Evolutionary conservation across 2,888 invertebrate genomes (phyloP).

Genomic region (Creontiades dilutus): DNA sequence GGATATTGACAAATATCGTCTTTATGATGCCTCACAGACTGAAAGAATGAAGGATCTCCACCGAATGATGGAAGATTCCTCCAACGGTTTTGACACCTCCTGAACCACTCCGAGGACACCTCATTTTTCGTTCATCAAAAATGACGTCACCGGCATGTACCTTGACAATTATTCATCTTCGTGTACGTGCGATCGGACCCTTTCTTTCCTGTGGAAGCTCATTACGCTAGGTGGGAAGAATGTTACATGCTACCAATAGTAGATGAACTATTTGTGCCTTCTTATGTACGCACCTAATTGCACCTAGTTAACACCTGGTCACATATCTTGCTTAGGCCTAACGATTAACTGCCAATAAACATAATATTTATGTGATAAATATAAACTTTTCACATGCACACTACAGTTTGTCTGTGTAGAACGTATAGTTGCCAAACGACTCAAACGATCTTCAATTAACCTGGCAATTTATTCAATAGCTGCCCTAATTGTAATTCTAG

Average conservation of each 20-base stretch:
- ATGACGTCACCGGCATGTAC: background rate
- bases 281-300: too few relatives aligned
- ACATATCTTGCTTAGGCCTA: too few relatives aligned
- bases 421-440: too few relatives aligned
- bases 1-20: background rate
- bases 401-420: too few relatives aligned
- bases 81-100: constrained; percentile 35
- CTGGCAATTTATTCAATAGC: too few relatives aligned
- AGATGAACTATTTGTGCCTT: too few relatives aligned
- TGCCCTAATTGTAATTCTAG: too few relatives aligned
- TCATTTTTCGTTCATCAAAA: background rate
- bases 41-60: constrained; percentile 33
- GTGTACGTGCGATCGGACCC: background rate
- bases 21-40: background rate
- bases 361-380: too few relatives aligned
- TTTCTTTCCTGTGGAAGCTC: background rate
- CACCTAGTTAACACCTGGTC: too few relatives aligned
- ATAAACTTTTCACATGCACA: too few relatives aligned
- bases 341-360: too few relatives aligned
- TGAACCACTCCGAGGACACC: constrained; percentile 12
- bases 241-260: background rate
- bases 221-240: constrained; percentile 7
- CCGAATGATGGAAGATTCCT: constrained; percentile 19
- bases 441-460: too few relatives aligned
- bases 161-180: background rate